These are phyloP conservation scores for Symphodus melops DNA, from an alignment of 2,113 vertebrate species.

Conservation along the genomic window DNA sequence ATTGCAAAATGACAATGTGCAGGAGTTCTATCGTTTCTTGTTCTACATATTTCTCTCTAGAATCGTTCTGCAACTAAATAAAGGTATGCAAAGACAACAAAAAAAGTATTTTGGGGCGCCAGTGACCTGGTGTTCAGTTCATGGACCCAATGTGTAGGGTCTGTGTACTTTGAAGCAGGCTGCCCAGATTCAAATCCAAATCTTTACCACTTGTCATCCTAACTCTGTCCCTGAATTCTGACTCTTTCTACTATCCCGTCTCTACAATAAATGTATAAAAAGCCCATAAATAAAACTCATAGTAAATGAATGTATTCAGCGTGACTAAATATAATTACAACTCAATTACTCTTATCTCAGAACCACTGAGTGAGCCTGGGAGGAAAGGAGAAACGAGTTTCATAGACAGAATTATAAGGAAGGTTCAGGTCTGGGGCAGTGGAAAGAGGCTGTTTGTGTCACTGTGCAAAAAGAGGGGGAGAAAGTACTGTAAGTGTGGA, in stretches of 20 bases:
- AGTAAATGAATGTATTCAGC: too few species aligned
- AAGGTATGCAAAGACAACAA: neutral
- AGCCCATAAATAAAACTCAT: too few species aligned
- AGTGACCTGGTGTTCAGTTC: too few species aligned
- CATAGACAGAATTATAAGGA: constrained; percentile 28
- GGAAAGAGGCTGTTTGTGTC: constrained; percentile 62
- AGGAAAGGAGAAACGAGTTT: neutral
- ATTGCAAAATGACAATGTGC: neutral
- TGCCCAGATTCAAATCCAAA: too few species aligned
- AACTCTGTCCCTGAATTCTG: too few species aligned
- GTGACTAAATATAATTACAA: neutral
- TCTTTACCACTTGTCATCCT: too few species aligned
- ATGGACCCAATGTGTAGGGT: too few species aligned
- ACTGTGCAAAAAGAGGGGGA: constrained; percentile 41
- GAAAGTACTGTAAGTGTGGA: constrained; percentile 33
- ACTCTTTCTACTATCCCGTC: too few species aligned
- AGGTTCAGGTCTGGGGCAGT: constrained; percentile 66
- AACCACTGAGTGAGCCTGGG: neutral
- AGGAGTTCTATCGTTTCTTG: neutral
- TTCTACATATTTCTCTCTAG: neutral
- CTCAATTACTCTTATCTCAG: neutral
- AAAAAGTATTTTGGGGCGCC: too few species aligned
- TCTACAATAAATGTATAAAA: too few species aligned
- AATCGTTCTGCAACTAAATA: neutral
- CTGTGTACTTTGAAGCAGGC: neutral